These are phyloP conservation scores for Zeugodacus cucurbitae DNA, from an alignment of 1,140 invertebrate genomes.

Conservation along the genomic window DNA sequence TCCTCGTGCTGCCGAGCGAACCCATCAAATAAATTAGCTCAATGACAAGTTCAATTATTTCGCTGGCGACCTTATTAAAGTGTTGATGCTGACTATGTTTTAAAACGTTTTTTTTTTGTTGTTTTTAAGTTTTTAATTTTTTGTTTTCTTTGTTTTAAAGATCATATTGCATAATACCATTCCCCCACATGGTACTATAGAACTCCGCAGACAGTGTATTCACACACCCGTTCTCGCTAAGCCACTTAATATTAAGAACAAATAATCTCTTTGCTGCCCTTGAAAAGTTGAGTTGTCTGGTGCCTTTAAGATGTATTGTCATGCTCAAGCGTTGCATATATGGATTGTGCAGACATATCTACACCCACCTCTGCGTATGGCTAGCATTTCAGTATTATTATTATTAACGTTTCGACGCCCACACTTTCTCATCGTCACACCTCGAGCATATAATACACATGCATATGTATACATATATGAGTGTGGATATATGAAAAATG, in stretches of 20 bases:
- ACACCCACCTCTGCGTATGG: too few species aligned
- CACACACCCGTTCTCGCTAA: not conserved
- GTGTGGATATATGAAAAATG: not conserved
- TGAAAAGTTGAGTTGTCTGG: not conserved
- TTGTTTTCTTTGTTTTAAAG: not conserved
- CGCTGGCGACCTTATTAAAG: not conserved
- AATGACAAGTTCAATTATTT: constrained; percentile 34
- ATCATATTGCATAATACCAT: not conserved
- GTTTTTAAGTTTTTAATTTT: not conserved
- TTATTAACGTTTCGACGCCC: not conserved
- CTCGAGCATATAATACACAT: not conserved
- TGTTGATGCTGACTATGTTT: not conserved
- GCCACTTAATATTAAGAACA: not conserved
- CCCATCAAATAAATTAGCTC: constrained; percentile 13
- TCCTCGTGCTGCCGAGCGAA: not conserved
- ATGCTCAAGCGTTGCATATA: too few species aligned
- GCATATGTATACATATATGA: too few species aligned
- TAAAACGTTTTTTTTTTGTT: not conserved
- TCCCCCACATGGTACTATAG: not conserved
- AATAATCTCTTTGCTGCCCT: not conserved
- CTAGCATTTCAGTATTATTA: too few species aligned
- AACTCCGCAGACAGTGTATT: not conserved
- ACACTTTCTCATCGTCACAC: not conserved
- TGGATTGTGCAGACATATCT: too few species aligned
- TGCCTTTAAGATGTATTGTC: too few species aligned